Evolutionary conservation across 2,888 invertebrate genomes (phyloP), one percentile per base, ranked within the genome.

Genomic region (Plagodis dolabraria): DNA sequence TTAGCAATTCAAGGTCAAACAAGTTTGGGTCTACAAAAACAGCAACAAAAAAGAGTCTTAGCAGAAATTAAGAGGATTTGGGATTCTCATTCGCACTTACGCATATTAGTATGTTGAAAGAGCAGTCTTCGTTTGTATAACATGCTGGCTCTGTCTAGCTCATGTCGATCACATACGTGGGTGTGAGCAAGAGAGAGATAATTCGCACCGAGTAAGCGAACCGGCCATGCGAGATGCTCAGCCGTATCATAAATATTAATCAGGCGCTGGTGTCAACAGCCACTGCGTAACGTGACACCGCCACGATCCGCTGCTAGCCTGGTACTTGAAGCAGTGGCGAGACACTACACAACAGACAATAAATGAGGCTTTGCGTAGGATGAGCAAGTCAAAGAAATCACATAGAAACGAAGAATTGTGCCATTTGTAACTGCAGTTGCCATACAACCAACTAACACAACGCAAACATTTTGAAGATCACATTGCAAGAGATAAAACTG

Each of bases 221-320:
- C 91, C 89, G 90, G 90, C 92, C 92, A 89, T 91, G 87, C 92
- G 90, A 92, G 92, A 92, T 92, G 89, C 89, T 91, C 90, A 86
- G 87, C 82, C 88, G 87, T 91, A 92, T 92, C 92, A 92, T 92
- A 92, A 92, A 92, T 92, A 92, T 92, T 92, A 92, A 92, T 92
- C 92, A 92, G 91, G 90, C 92, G 84, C 88, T 92, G 92, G 92
- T 92, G 92, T 92, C 92, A 92, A 92, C 92, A 92, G 92, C 92
- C 92, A 92, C 91, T 87, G 90, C 91, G 92, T 92, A 92, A 92
- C 92, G 88, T 87, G 92, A 92, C 86, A 91, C 89, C 87, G 85
- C 85, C 75, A 79, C 89, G 86, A 89, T 86, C 85, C 86, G 82
- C 86, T 90, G 87, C 78, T 80, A 77, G 86, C 88, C 88, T 90